Base-by-base conservation (phyloP, 2,113 vertebrate species). In the Leiothrix lutea region DNA sequence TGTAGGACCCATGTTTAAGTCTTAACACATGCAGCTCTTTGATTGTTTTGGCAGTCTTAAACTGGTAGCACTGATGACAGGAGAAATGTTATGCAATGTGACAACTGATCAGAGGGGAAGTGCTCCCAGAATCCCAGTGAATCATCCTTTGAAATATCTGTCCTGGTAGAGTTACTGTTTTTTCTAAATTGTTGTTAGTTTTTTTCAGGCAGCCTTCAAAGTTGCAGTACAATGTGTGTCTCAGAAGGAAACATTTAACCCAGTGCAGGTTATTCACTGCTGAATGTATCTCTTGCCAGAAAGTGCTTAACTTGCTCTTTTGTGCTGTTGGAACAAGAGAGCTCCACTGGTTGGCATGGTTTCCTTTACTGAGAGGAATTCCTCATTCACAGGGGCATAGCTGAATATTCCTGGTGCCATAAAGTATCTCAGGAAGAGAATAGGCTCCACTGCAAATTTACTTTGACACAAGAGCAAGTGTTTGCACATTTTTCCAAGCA, bases 301-400 rank as follows among this genome's bases (percentile, higher is more conserved):
- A 87, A 77, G 31, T 44, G 51, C 86, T 88, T 58, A 26, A 28
- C 14, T 48, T 60, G 17, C 20, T 83, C 16, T 47, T 72, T 25
- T 25, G 35, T 75, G 47, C 50, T 44, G 5, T 29, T 45, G 20
- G 28, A 29, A 28, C 29, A 29, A 7, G 8, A 36, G 16, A 60
- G 50, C 36, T 82, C 29, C 12, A 11, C 11, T n/a, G 40, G 22
- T 69, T 81, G 58, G 67, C 44, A 4, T 69, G n/a, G n/a, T 69
- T 86, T 86, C 51, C 31, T 87, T 60, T 56, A 29, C 22, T 29
- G 53, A 51, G 40, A 86, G 57, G 44, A 62, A 24, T 91, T 31
- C 14, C 20, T 54, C 0, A 1, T 57, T 80, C 25, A 4, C 3
- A 12, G 16, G 66, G 50, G 3, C 21, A 22, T 4, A 29, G 11